Evolutionary conservation across 2,797 vertebrate species (phyloP).

Genomic region (Carapus acus): DNA sequence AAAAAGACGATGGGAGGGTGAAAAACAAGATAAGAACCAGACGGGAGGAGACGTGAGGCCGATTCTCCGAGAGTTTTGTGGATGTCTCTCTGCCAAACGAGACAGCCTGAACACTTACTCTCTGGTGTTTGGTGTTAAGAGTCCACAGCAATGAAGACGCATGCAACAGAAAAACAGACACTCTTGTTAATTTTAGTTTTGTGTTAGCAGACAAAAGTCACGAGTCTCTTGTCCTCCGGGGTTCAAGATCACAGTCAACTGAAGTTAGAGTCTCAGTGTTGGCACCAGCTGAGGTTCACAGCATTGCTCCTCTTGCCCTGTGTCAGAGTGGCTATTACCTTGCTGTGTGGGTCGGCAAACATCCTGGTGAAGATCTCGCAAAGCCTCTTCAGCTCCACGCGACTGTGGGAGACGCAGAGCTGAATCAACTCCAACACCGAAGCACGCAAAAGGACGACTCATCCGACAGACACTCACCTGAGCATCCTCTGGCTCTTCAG

Average conservation of each 20-base stretch:
- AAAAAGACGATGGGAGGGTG: constrained; percentile 44
- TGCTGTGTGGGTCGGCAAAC: constrained; percentile 98
- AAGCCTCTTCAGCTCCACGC: constrained; percentile 91
- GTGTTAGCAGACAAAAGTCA: constrained; percentile 17
- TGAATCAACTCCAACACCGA: no score
- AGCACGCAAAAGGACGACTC: no score
- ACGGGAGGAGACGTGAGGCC: no score
- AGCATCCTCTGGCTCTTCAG: constrained; percentile 84
- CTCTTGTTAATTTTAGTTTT: constrained; percentile 55
- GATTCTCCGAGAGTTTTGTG: neutral
- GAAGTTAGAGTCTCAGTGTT: no score
- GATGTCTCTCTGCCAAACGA: no score
- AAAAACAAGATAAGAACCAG: constrained; percentile 17
- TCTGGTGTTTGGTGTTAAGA: constrained; percentile 76
- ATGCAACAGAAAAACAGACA: constrained; percentile 81
- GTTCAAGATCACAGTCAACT: no score
- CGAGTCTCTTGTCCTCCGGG: no score
- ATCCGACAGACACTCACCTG: constrained; percentile 66
- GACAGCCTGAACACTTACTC: constrained; percentile 77
- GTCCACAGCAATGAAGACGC: constrained; percentile 78
- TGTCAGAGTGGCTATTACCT: constrained; percentile 77
- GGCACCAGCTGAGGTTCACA: no score
- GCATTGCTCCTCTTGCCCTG: no score
- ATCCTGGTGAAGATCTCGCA: constrained; percentile 98
- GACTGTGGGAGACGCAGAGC: constrained; percentile 66